Base-by-base conservation (phyloP, 2,797 vertebrate species). In the Nyctalus aviator region DNA sequence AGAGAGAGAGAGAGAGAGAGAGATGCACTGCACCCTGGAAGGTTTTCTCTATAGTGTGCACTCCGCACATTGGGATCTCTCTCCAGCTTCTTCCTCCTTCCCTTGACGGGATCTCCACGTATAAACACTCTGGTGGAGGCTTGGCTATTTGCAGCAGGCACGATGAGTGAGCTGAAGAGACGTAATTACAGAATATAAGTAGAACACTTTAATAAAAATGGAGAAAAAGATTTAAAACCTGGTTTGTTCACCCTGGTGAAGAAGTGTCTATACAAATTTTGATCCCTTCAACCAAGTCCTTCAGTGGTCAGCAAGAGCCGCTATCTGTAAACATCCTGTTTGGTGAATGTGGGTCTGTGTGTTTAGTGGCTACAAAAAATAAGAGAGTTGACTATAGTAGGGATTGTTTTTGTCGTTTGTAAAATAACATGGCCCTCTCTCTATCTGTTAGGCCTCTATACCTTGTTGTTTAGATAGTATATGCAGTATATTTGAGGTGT, bases 1-100 rank as follows among this genome's bases (percentile, higher is more conserved):
- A 62, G 59, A 27, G 59, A 62, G 59, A 62, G 27, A 14, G 27
- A 37, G 37, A 30, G 69, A 72, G 46, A 59, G 57, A 59, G 57
- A 59, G 7, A 20, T 2, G 2, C 12, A 23, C 2, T 8, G 13
- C 1, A 35, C 27, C 13, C 55, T 41, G 25, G 2, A 21, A 27
- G 0, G 2, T 55, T 20, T 5, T 48, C 6, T 27, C 30, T 15
- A 37, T 15, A 37, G 30, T 0, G 0, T 25, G 4, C 14, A 84
- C 1, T 11, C 55, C 21, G 7, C 13, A 23, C 4, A 0, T 27
- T 25, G 17, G 30, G 77, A 62, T 32, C 77, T 78, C 59, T 20
- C 53, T 66, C 62, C 4, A 5, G 30, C 7, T 3, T 8, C 57
- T 59, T 79, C 73, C 30, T n/a, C 69, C 72, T n/a, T 17, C 32